Conservation (phyloP, 2,888 invertebrate genomes). For the Hemicrepidius hirtus region DNA sequence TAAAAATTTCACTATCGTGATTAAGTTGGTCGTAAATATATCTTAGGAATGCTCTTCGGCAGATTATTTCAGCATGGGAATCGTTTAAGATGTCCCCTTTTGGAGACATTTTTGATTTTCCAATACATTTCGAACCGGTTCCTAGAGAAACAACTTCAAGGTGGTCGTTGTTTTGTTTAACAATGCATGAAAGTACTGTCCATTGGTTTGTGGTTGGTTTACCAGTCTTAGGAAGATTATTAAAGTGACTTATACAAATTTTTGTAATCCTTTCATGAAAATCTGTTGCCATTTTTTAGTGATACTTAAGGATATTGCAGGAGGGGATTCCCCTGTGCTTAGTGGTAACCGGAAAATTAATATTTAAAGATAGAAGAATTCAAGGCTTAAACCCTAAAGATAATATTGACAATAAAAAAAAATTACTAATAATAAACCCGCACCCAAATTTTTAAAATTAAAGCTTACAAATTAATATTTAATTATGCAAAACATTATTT, state of each 20-base stretch:
- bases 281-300: slow-evolving; percentile 38
- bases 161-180: slow-evolving; percentile 73
- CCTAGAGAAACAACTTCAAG: slow-evolving; percentile 86
- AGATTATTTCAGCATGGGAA: slow-evolving; percentile 93
- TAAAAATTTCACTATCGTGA: slow-evolving; percentile 55
- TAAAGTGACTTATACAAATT: slow-evolving; percentile 77
- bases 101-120: slow-evolving; percentile 78
- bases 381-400: too few relatives aligned
- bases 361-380: neutral
- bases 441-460: slow-evolving; percentile 18
- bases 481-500: slow-evolving; percentile 62
- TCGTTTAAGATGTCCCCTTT: slow-evolving; percentile 87
- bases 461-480: slow-evolving; percentile 19
- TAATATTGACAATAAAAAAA: too few relatives aligned
- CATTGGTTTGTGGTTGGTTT: slow-evolving; percentile 87
- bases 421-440: neutral
- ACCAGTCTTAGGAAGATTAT: slow-evolving; percentile 83
- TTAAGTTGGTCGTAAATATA: slow-evolving; percentile 80
- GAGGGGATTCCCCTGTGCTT: too few relatives aligned
- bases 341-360: slow-evolving; percentile 15
- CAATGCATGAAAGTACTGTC: slow-evolving; percentile 87
- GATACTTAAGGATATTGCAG: too few relatives aligned
- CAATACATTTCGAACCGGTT: slow-evolving; percentile 95
- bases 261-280: slow-evolving; percentile 72
- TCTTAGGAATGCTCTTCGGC: slow-evolving; percentile 86